phyloP scores from a whole-genome alignment of 37 sponge, comb jelly and placozoan species.

The Dysidea cf. avara region DNA sequence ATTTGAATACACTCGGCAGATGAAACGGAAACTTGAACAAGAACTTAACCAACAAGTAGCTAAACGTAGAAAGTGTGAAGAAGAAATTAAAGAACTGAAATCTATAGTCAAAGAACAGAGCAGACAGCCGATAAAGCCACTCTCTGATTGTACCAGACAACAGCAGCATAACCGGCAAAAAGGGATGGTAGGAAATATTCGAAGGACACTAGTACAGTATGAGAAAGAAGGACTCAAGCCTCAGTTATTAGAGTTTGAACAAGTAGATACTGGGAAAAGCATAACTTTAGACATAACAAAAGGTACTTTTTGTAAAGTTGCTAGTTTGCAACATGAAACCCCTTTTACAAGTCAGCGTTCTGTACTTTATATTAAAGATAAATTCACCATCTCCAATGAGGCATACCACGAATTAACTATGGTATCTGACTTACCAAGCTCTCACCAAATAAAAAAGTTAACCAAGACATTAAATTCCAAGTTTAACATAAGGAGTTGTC shows the following conservation, averaged over 20 bases:
- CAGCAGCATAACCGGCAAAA: background rate
- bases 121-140: background rate
- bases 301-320: background rate
- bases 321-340: background rate
- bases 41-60: background rate
- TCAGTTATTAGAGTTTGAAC: background rate
- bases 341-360: background rate
- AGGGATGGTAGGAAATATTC: background rate
- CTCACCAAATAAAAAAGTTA: background rate
- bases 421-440: background rate
- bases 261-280: background rate
- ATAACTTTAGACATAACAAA: background rate
- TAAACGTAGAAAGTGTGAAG: background rate
- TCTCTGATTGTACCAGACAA: background rate
- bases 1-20: background rate
- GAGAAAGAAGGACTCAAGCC: conserved; percentile 3
- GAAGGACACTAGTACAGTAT: background rate
- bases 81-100: background rate
- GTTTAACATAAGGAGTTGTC: background rate
- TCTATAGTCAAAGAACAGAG: background rate
- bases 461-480: background rate
- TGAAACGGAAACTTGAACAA: background rate
- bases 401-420: background rate
- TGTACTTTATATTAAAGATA: background rate
- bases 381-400: background rate